phyloP scores from a whole-genome alignment of 2,113 vertebrate genomes.

The Cyanoramphus novaezelandiae region DNA sequence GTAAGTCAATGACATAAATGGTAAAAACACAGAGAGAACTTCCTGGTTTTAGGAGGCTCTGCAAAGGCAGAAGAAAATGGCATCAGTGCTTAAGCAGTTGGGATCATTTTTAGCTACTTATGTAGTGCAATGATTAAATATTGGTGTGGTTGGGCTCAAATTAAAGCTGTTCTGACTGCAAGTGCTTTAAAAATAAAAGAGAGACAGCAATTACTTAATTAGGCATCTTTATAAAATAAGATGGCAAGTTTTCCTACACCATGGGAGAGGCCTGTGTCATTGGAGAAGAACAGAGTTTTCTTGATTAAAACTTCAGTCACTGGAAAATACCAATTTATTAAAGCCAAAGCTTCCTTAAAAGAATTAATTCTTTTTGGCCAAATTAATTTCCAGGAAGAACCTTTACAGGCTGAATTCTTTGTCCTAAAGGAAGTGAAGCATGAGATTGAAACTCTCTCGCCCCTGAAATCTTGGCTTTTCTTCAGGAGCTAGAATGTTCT shows the following conservation, averaged over 20 bases:
- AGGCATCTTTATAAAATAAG: background rate
- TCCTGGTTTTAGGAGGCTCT: background rate
- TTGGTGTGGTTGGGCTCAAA: background rate
- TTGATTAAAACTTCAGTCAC: background rate
- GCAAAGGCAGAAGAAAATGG: background rate
- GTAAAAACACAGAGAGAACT: background rate
- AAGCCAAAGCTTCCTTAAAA: background rate
- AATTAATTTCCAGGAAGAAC: background rate
- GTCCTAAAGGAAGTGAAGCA: background rate
- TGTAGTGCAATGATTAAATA: background rate
- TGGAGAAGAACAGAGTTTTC: background rate
- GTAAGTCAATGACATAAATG: background rate
- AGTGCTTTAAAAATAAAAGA: background rate
- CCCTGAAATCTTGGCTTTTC: background rate
- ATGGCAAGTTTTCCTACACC: background rate
- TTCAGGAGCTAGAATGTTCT: background rate
- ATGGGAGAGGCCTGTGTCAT: background rate
- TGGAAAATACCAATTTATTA: background rate
- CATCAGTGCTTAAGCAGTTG: background rate
- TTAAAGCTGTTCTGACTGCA: background rate
- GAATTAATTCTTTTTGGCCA: background rate
- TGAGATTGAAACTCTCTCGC: background rate
- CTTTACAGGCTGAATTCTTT: background rate
- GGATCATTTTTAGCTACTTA: background rate
- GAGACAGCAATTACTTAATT: background rate